Evolutionary conservation across 2,888 invertebrate genomes (phyloP).

Genomic region (Phortica magna): DNA sequence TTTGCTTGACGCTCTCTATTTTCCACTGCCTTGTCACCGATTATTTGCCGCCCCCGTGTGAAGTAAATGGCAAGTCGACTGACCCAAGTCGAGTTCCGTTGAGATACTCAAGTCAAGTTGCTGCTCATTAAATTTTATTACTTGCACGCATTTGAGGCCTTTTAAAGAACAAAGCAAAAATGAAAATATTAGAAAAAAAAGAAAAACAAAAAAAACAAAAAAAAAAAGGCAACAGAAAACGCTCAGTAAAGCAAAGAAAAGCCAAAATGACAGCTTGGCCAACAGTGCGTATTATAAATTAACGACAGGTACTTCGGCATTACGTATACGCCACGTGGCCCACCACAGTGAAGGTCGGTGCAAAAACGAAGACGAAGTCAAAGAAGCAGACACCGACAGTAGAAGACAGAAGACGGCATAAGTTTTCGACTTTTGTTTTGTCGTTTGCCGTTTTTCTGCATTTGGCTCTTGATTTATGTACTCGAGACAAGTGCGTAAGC

Average conservation of each 20-base stretch:
- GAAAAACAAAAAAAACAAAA: background rate
- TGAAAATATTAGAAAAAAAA: background rate
- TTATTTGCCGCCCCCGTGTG: background rate
- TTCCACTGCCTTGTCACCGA: too few relatives aligned
- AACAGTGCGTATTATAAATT: constrained; percentile 32
- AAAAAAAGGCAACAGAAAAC: background rate
- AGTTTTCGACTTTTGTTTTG: constrained; percentile 35
- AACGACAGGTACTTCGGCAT: constrained; percentile 35
- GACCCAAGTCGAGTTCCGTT: background rate
- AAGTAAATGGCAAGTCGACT: background rate
- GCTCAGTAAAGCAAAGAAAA: background rate
- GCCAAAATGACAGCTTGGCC: background rate
- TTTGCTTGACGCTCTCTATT: background rate
- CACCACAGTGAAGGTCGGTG: constrained; percentile 19
- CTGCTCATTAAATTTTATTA: constrained; percentile 10
- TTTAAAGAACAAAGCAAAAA: background rate
- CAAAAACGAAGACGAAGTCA: constrained; percentile 1
- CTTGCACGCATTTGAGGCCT: background rate
- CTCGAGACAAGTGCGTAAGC: constrained; percentile 31
- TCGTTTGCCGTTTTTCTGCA: constrained; percentile 36
- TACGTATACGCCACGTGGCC: constrained; percentile 48
- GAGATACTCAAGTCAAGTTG: background rate
- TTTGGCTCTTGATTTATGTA: constrained; percentile 59
- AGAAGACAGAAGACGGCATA: constrained; percentile 11
- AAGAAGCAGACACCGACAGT: constrained; percentile 31